Evolutionary conservation across 2,888 invertebrate species (phyloP).

Genomic region (Gari tellinella): DNA sequence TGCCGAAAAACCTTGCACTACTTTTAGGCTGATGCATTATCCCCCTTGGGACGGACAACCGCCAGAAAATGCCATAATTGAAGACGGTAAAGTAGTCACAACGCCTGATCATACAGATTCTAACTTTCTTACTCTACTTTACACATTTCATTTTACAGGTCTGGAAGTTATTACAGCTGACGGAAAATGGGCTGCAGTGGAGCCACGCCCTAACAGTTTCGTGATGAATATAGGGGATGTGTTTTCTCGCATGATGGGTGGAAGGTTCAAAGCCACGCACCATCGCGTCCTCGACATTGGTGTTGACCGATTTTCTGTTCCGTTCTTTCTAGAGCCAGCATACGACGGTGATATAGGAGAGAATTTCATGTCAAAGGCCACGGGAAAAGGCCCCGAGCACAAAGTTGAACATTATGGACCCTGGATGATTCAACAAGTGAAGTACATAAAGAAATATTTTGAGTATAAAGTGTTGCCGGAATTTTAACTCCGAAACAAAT

Average conservation of each 20-base stretch:
- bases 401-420: constrained; percentile 65
- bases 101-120: constrained; percentile 72
- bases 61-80: constrained; percentile 56
- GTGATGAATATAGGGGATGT: constrained; percentile 75
- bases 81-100: constrained; percentile 66
- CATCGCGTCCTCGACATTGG: constrained; percentile 73
- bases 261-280: constrained; percentile 68
- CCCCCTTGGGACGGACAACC: constrained; percentile 64
- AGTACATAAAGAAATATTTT: constrained; percentile 61
- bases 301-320: constrained; percentile 66
- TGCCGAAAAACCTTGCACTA: constrained; percentile 64
- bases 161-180: constrained; percentile 65
- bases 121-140: constrained; percentile 67
- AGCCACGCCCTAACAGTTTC: constrained; percentile 62
- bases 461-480: constrained; percentile 65
- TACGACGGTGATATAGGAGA: constrained; percentile 67
- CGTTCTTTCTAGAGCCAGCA: constrained; percentile 72
- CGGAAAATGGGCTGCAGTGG: constrained; percentile 65
- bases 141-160: constrained; percentile 66
- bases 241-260: constrained; percentile 69
- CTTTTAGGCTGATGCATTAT: constrained; percentile 72
- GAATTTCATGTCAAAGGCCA: constrained; percentile 61
- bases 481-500: constrained; percentile 22
- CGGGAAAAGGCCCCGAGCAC: constrained; percentile 56
- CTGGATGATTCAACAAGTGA: constrained; percentile 65